phyloP scores from a whole-genome alignment of 2,888 invertebrate species.

The Calephelis perditalis region DNA sequence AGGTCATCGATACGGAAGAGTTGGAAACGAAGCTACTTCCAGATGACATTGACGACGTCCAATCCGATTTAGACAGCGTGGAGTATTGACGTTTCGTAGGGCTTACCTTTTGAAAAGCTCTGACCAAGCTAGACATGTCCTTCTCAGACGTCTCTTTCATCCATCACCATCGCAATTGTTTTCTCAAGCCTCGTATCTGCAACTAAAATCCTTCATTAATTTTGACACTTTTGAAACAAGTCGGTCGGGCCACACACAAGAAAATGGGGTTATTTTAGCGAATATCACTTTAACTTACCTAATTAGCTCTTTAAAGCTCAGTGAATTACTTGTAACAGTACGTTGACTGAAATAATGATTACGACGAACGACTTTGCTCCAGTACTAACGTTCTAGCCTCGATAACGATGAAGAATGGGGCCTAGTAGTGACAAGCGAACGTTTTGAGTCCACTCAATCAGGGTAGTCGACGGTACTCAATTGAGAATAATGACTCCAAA shows the following conservation, averaged over 20 bases:
- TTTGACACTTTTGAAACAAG: not conserved
- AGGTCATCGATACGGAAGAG: not conserved
- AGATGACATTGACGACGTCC: constrained; percentile 10
- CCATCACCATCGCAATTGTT: not conserved
- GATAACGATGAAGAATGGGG: constrained; percentile 1
- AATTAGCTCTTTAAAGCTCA: constrained; percentile 2
- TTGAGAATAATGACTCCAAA: not conserved
- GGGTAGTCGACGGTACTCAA: not conserved
- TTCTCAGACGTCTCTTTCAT: not conserved
- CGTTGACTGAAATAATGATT: constrained; percentile 6
- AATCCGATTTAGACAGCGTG: not conserved
- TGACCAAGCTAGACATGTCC: constrained; percentile 7
- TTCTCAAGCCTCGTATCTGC: constrained; percentile 2
- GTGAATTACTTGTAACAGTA: not conserved
- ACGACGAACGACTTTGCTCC: constrained; percentile 7
- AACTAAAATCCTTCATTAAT: constrained; percentile 9
- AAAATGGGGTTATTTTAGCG: constrained; percentile 7
- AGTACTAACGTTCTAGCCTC: constrained; percentile 8
- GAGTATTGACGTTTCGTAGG: constrained; percentile 5
- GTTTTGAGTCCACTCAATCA: constrained; percentile 4
- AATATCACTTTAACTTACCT: constrained; percentile 3
- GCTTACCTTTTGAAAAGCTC: constrained; percentile 1
- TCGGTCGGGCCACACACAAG: not conserved
- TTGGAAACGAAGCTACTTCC: not conserved
- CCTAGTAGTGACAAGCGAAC: not conserved